Evolutionary conservation across 1,140 invertebrate genomes (phyloP), one percentile per base, ranked within the genome.

Genomic region (Drosophila sturtevanti): DNA sequence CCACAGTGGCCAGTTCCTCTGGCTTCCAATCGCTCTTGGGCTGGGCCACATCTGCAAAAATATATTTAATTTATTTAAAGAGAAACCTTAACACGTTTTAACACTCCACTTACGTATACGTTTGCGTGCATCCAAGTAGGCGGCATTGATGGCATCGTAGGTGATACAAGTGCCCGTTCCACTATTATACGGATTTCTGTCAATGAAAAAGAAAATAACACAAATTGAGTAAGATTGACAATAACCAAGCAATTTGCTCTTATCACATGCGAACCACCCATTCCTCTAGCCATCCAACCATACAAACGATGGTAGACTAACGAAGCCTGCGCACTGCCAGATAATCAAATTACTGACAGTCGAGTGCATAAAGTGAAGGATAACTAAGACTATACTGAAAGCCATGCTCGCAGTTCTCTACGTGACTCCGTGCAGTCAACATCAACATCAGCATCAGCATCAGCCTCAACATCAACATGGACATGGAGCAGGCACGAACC

Each of bases 61-160:
- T 72, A n/a, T 21, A 52, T 31, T 31, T 34, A 9, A 60, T 18
- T 18, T 21, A 12, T 41, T 34, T 24, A 6, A 10, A 21, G 16
- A 18, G n/a, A 35, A 4, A 35, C 21, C 34, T 24, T 35, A 14
- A 10, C 62, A 55, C 48, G 1, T 24, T 37, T 22, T 6, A 14
- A 10, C 11, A 1, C 11, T 55, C 55, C 79, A 95, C 95, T 96
- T 94, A 96, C 96, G 94, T 82, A 97, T 95, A 92, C 96, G 95
- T 91, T 97, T 96, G 77, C 96, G 94, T 12, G 97, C 97, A 90
- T 98, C 95, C 59, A 96, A 91, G 92, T 98, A 97, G 35, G 97
- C 97, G 67, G 96, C 95, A 93, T 98, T 98, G 58, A 98, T 94
- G 34, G 97, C 97, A 79, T 98, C 96, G 91, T 97, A 98, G 11